Percentiles rank a stretch among this genome's conserved stretches.
These are phyloP conservation scores for Episyrphus balteatus DNA, from an alignment of 1,140 invertebrate species.

Conservation along the genomic window DNA sequence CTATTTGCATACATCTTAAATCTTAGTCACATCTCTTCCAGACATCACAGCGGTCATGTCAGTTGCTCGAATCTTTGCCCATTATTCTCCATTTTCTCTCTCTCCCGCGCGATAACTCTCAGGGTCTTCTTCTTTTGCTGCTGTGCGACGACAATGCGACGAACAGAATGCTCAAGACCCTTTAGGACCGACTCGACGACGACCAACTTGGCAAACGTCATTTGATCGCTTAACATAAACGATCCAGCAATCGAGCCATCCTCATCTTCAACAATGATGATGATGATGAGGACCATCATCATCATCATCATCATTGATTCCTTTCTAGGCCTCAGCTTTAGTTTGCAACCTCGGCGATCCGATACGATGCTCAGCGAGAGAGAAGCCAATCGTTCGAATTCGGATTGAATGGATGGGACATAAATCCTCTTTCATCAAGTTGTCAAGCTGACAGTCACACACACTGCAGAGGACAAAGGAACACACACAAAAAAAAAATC, in stretches of 20 bases:
- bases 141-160: no score
- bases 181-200: not conserved
- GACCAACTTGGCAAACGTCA: not conserved
- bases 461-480: no score
- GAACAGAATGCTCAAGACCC: not conserved
- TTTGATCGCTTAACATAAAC: not conserved
- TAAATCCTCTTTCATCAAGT: slow-evolving; percentile 3
- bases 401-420: not conserved
- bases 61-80: not conserved
- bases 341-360: not conserved
- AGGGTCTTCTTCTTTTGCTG: not conserved
- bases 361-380: no score
- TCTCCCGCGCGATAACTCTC: no score
- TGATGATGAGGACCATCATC: no score
- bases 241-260: not conserved
- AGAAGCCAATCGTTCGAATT: no score
- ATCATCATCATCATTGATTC: not conserved
- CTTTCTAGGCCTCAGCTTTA: not conserved
- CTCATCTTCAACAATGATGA: no score
- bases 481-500: not conserved
- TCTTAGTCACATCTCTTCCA: not conserved
- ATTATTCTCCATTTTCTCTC: not conserved
- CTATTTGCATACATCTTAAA: slow-evolving; percentile 4
- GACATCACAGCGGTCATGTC: not conserved
- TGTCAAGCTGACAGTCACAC: not conserved